A percentile compares a stretch with the other conserved stretches of the same genome.
Conservation (phyloP, 1,140 invertebrate genomes). For the Aphis gossypii region DNA sequence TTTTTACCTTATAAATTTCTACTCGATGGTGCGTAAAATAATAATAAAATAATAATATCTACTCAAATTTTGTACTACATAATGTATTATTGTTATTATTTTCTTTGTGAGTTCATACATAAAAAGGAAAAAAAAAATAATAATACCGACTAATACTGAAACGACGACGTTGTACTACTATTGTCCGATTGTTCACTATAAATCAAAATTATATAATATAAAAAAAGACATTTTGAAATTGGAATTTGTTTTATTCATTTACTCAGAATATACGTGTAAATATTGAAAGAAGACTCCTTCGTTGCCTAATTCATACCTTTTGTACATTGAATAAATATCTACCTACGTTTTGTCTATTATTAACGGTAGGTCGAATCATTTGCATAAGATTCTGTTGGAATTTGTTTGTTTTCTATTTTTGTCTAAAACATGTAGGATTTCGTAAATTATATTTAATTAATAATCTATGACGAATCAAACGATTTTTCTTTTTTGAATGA, state of each 20-base stretch:
- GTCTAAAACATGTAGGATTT: neutral
- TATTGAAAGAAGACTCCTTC: neutral
- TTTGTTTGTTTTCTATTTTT: neutral
- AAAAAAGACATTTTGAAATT: neutral
- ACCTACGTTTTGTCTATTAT: neutral
- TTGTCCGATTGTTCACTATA: neutral
- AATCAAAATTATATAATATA: neutral
- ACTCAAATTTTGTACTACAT: conserved; percentile 35
- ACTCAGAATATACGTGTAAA: neutral
- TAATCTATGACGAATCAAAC: neutral
- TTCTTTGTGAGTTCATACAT: neutral
- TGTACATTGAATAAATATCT: neutral
- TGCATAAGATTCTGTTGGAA: neutral
- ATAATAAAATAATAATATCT: conserved; percentile 22
- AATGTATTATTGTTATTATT: conserved; percentile 26
- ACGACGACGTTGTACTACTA: neutral
- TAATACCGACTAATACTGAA: neutral
- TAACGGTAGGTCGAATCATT: neutral
- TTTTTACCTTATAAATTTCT: conserved; percentile 8
- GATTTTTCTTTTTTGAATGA: neutral
- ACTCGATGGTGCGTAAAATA: conserved; percentile 30
- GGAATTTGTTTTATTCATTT: conserved; percentile 18
- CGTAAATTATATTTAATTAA: neutral
- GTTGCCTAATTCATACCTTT: neutral
- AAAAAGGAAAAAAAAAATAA: conserved; percentile 27